Conservation (phyloP, 2,797 vertebrate species). For the Sebastiscus tertius region DNA sequence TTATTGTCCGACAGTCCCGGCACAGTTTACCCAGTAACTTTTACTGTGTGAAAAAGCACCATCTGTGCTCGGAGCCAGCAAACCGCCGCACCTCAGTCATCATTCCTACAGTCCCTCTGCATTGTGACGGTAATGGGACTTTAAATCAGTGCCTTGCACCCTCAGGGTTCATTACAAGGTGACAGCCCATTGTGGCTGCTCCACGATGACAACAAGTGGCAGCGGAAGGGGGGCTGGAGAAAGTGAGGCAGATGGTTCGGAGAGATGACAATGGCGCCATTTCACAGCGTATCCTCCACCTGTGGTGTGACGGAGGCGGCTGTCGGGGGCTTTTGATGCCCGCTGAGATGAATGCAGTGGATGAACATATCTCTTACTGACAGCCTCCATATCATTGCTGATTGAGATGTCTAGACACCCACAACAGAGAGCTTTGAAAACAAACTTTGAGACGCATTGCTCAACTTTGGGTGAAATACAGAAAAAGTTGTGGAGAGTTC, state of each 20-base stretch:
- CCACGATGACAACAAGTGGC: slow-evolving; percentile 67
- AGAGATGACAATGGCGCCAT: slow-evolving; percentile 66
- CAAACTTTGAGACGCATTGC: slow-evolving; percentile 29
- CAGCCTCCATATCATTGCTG: slow-evolving; percentile 45
- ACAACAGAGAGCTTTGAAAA: slow-evolving; percentile 42
- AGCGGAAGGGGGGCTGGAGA: slow-evolving; percentile 33
- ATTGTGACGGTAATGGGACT: slow-evolving; percentile 74
- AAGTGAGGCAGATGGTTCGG: slow-evolving; percentile 66
- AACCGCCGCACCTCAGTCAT: slow-evolving; percentile 50
- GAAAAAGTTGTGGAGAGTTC: neutral
- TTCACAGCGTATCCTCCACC: slow-evolving; percentile 75
- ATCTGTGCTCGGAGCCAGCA: slow-evolving; percentile 68
- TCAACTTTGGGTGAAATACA: neutral
- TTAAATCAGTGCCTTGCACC: slow-evolving; percentile 77
- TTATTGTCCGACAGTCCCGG: slow-evolving; percentile 36
- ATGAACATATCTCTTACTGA: slow-evolving; percentile 64
- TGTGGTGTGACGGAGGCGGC: slow-evolving; percentile 67
- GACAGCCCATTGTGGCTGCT: slow-evolving; percentile 71
- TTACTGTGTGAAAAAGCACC: slow-evolving; percentile 65
- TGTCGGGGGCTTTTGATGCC: slow-evolving; percentile 63
- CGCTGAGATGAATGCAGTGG: slow-evolving; percentile 60
- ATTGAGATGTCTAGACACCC: slow-evolving; percentile 67
- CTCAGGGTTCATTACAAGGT: slow-evolving; percentile 77
- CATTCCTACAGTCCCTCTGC: slow-evolving; percentile 63
- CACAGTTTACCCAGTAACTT: slow-evolving; percentile 52